These are phyloP conservation scores for Eubasilissa regina DNA, from an alignment of 1,140 invertebrate genomes.

Conservation along the genomic window DNA sequence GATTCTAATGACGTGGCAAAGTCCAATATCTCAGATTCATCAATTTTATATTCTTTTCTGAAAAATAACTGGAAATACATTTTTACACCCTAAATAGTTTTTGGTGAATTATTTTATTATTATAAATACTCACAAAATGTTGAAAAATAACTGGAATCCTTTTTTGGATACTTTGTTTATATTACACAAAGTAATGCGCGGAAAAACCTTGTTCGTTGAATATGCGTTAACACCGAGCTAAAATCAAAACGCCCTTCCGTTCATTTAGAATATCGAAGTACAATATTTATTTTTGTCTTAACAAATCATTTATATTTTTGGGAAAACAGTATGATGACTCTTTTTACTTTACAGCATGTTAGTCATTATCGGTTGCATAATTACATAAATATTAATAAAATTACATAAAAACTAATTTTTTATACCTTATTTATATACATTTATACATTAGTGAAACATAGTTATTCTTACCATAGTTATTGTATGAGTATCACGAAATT, in stretches of 20 bases:
- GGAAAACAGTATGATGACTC: too few species aligned
- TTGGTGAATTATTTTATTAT: not conserved
- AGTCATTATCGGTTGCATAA: too few species aligned
- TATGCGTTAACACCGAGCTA: constrained; percentile 48
- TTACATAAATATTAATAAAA: too few species aligned
- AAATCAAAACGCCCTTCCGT: not conserved
- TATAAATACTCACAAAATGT: constrained; percentile 48
- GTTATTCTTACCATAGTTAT: too few species aligned
- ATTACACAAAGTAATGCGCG: constrained; percentile 53
- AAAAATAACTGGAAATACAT: constrained; percentile 42
- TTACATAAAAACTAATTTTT: too few species aligned
- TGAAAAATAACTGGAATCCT: constrained; percentile 44
- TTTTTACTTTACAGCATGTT: too few species aligned
- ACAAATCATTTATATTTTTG: too few species aligned
- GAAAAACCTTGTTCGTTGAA: constrained; percentile 51
- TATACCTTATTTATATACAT: too few species aligned
- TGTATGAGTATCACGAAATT: too few species aligned
- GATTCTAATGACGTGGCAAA: constrained; percentile 47
- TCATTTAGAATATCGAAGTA: too few species aligned
- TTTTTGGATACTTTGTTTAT: constrained; percentile 57
- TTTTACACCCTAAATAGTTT: not conserved
- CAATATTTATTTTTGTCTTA: too few species aligned
- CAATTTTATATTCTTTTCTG: constrained; percentile 41
- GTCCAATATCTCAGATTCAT: constrained; percentile 23
- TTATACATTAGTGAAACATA: too few species aligned